These are phyloP conservation scores for Andrena chrysosceles DNA, from an alignment of 2,888 invertebrate genomes.

Conservation along the genomic window DNA sequence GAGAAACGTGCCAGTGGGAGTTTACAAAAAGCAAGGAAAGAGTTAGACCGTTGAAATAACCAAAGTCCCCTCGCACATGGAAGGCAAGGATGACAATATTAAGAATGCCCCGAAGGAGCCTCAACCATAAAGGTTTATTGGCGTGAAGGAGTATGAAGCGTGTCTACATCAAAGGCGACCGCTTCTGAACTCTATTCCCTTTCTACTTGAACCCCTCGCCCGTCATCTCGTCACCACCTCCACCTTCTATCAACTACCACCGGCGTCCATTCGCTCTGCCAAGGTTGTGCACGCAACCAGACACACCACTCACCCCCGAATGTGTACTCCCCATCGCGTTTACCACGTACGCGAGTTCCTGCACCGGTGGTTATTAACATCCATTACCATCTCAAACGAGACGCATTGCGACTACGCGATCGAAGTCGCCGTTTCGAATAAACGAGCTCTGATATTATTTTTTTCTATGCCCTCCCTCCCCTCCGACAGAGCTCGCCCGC, in stretches of 20 bases:
- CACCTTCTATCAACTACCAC: slow-evolving; percentile 58
- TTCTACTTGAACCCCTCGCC: slow-evolving; percentile 54
- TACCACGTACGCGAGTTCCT: slow-evolving; percentile 41
- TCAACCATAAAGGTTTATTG: slow-evolving; percentile 83
- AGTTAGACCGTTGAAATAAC: neutral
- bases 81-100: slow-evolving; percentile 80
- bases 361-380: slow-evolving; percentile 66
- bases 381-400: slow-evolving; percentile 71
- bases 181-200: slow-evolving; percentile 77
- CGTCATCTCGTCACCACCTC: slow-evolving; percentile 60
- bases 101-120: slow-evolving; percentile 81
- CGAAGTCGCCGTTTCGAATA: slow-evolving; percentile 20
- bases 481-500: neutral
- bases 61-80: slow-evolving; percentile 32
- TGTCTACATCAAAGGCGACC: slow-evolving; percentile 83
- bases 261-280: slow-evolving; percentile 57
- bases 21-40: neutral
- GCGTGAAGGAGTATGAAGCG: slow-evolving; percentile 83
- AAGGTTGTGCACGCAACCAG: slow-evolving; percentile 63
- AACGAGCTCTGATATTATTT: slow-evolving; percentile 37
- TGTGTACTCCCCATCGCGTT: slow-evolving; percentile 36
- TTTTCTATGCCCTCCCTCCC: neutral
- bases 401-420: slow-evolving; percentile 57
- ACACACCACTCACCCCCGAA: slow-evolving; percentile 58
- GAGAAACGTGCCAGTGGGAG: no score